Percentiles rank a stretch among this genome's conserved stretches.
These are phyloP conservation scores for Macrotrachela quadricornifera DNA, from an alignment of 1,140 invertebrate genomes.

Conservation along the genomic window DNA sequence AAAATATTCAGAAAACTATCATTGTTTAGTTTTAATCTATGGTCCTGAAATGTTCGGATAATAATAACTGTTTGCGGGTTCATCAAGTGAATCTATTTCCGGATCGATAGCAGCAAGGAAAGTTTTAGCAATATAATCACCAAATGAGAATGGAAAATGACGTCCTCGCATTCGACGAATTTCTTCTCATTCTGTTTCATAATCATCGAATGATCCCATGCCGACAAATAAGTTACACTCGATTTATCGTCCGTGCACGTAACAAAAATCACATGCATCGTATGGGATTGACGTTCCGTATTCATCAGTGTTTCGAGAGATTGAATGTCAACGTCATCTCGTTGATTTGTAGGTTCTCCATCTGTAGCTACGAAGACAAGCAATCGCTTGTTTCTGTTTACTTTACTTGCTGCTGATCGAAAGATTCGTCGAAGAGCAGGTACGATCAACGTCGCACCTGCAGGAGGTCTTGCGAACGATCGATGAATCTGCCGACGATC, in stretches of 20 bases:
- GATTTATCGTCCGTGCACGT: constrained; percentile 4
- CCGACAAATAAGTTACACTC: constrained; percentile 2
- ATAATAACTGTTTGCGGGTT: too few species aligned
- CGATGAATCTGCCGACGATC: background rate
- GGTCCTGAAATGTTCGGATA: too few species aligned
- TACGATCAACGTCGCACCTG: background rate
- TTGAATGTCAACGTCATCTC: too few species aligned
- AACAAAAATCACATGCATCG: background rate
- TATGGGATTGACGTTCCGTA: background rate
- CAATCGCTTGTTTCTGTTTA: background rate
- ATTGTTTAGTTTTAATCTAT: too few species aligned
- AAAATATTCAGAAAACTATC: too few species aligned
- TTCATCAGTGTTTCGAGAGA: too few species aligned
- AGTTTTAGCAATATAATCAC: constrained; percentile 6
- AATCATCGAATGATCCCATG: constrained; percentile 1
- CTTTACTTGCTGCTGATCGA: background rate
- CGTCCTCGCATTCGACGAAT: background rate
- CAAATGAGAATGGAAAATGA: background rate
- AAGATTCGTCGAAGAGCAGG: background rate
- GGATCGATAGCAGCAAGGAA: background rate
- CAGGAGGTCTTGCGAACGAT: background rate
- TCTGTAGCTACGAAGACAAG: constrained; percentile 3
- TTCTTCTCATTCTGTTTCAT: background rate
- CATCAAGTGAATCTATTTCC: background rate
- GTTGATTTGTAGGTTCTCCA: constrained; percentile 2